Base-by-base conservation (phyloP, 2,797 vertebrate genomes). In the Protonibea diacanthus region DNA sequence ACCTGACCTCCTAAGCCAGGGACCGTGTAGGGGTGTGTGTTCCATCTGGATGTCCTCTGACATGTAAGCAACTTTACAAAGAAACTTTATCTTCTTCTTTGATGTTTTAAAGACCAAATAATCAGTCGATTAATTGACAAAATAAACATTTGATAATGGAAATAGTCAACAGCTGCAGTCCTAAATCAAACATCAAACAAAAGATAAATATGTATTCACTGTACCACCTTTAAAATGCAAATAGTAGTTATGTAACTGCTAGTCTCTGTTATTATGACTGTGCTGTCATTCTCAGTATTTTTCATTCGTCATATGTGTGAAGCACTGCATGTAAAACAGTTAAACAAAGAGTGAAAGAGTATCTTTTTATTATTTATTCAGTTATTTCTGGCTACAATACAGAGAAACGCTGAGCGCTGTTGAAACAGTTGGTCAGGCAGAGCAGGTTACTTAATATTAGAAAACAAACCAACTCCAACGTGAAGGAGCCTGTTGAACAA, bases 11-110 rank as follows among this genome's bases (percentile, higher is more conserved):
- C 59, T 89, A 81, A 85, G 71, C 85, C 86, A 93, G 81, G 81
- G 89, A 90, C 85, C 91, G 87, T 89, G 33, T 38, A 38, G 8
- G 86, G 88, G 90, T 91, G 91, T 79, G 78, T 78, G 82, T 91
- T 82, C 87, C 80, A 85, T 88, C 85, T 91, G 86, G 81, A 5
- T 3, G 17, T 69, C 7, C 40, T 33, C 25, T 47, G 8, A 47
- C 10, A 58, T 47, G 8, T 57, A 12, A 21, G 40, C 8, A 21
- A 20, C 47, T 57, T 33, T 27, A 27, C 20, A 49, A 20, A 7
- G 15, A 29, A 49, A n/a, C 48, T 49, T 11, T 5, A 21, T 62
- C 18, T 17, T 25, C 15, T 57, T 27, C 8, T 27, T 2, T 55
- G 10, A 21, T 12, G 10, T 17, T 55, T 55, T 27, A 15, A 15